Base-by-base conservation (phyloP, 2,797 vertebrate species). In the Eremophila alpestris region DNA sequence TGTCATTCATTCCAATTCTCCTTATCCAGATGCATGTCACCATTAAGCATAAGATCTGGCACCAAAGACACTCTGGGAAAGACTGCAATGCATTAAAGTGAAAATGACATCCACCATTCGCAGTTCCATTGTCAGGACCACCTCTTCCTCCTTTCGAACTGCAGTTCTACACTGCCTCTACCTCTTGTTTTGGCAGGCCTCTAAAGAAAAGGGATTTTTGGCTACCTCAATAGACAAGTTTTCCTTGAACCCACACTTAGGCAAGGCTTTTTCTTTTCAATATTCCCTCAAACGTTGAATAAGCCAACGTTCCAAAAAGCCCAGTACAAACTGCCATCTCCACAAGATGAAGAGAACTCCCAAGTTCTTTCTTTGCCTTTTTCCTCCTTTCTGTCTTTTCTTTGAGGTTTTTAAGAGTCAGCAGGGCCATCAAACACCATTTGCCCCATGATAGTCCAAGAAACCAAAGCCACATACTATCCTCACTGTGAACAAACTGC, bases 401-500 rank as follows among this genome's bases (percentile, higher is more conserved):
- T 38, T 55, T 26, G 23, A 16, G 12, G 18, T 9, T 77, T 58
- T 48, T 23, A 16, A 14, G 19, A 36, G 43, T 14, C 8, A 32
- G 43, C 4, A 3, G 3, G 8, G 38, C 38, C 34, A 38, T 9
- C 0, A 0, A 70, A 59, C 14, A 34, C 21, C 9, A 27, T 49
- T 46, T 2, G 1, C 20, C 6, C 27, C 0, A 0, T 22, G 48
- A 83, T 6, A 46, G 27, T 27, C 29, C 24, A 24, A 29, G 41
- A 80, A 65, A 21, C n/a, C 21, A 27, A 67, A 65, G n/a, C 36
- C 78, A 67, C 1, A 3, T 19, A 43, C 24, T 43, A 27, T 69
- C 45, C 49, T 58, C 41, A 4, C 20, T 7, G 51, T 16, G 14
- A 87, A 41, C 65, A n/a, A 43, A 76, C 24, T 13, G 32, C 29